Evolutionary conservation across 2,113 vertebrate species (phyloP), one percentile per base, ranked within the genome.

Genomic region (Melozone crissalis): DNA sequence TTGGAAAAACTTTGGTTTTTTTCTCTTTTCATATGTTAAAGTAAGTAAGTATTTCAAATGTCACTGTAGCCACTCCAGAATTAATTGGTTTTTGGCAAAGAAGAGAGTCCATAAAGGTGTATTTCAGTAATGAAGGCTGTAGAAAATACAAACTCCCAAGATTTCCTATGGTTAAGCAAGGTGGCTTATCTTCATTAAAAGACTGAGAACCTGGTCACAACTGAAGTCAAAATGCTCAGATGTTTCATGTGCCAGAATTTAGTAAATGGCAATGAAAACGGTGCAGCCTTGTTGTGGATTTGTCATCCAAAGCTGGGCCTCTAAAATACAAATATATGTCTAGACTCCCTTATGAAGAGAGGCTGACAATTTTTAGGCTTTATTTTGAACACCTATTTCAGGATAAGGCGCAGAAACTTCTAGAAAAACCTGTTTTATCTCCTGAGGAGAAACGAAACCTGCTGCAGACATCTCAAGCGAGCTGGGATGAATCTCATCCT

Each of bases 241-340:
- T 13, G n/a, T 37, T 62, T 12, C 33, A 30, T 6, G 12, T 43
- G 26, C 35, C 37, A 47, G 21, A 57, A 33, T 49, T 55, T 24
- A 73, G 37, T 30, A 39, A 84, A 77, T 20, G 23, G 17, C 15
- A 37, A 4, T 28, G 27, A 43, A 90, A 76, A 84, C 2, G 23
- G 21, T 58, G 41, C 21, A 72, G 62, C 52, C 19, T 57, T 33
- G 9, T 7, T 87, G 49, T 44, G 13, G 19, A 17, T 47, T 74
- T n/a, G 20, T 57, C 49, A 47, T 22, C 21, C 41, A 52, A 72
- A 69, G 3, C 33, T 43, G 21, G 5, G 12, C 4, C 17, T 58
- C 35, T n/a, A 11, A 24, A 33, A 15, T 18, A 2, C 11, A 23
- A 33, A 16, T 18, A 2, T 1, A 2, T 15, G 7, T 31, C 35